phyloP scores from a whole-genome alignment of 1,140 invertebrate genomes.

The Planococcus citri region DNA sequence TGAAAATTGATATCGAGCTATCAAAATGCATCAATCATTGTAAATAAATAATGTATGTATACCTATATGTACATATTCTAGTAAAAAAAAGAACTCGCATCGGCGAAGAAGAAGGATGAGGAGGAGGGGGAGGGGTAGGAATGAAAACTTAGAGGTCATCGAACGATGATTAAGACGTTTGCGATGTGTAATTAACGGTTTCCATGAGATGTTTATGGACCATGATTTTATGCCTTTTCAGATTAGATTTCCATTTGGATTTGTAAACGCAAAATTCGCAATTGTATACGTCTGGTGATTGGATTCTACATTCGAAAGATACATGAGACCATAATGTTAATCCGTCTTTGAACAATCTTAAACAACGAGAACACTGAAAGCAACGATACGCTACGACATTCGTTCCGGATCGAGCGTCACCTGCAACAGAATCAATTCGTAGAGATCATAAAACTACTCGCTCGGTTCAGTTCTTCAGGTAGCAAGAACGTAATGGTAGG shows the following conservation, averaged over 20 bases:
- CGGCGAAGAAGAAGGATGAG: too few species aligned
- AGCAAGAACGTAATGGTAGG: too few species aligned
- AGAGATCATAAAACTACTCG: conserved; percentile 1
- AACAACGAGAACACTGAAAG: conserved; percentile 14
- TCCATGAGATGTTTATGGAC: conserved; percentile 21
- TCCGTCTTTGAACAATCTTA: conserved; percentile 15
- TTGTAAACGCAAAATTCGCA: conserved; percentile 9
- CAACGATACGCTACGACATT: conserved; percentile 11
- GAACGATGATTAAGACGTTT: conserved; percentile 10
- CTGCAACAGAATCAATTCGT: conserved; percentile 10
- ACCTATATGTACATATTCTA: too few species aligned
- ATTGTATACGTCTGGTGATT: conserved; percentile 35
- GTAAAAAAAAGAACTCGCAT: too few species aligned
- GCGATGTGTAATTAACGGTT: not conserved
- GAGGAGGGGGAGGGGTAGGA: too few species aligned
- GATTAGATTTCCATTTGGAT: conserved; percentile 19
- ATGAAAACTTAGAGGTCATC: too few species aligned
- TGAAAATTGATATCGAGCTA: too few species aligned
- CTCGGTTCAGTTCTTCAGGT: too few species aligned
- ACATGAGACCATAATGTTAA: conserved; percentile 32
- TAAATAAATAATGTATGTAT: too few species aligned
- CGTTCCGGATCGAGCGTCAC: not conserved
- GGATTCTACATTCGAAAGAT: conserved; percentile 39
- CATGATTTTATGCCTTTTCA: conserved; percentile 21
- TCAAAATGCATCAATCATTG: too few species aligned